phyloP scores from a whole-genome alignment of 2,797 vertebrate genomes.

The Oceanodroma leucorhoa region DNA sequence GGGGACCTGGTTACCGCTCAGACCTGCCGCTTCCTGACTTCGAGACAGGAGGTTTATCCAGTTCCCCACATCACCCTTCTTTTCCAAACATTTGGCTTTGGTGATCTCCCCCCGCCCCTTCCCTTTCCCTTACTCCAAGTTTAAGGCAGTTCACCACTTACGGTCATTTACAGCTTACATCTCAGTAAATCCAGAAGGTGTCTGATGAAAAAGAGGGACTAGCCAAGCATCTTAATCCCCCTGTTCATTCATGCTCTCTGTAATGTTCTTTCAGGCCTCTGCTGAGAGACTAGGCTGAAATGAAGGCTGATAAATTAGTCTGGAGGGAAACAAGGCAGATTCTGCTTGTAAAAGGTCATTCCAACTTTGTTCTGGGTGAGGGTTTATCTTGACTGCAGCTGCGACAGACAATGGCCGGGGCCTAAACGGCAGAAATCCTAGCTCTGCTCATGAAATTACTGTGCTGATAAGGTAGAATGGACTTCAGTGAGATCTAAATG shows the following conservation, averaged over 20 bases:
- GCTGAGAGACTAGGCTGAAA: conserved; percentile 76
- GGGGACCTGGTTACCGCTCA: not conserved
- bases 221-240: conserved; percentile 87
- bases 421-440: conserved; percentile 94
- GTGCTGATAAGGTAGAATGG: conserved; percentile 88
- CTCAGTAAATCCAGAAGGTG: conserved; percentile 71
- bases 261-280: conserved; percentile 79
- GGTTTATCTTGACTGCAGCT: conserved; percentile 96
- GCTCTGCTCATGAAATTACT: conserved; percentile 92
- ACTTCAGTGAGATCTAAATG: conserved; percentile 86
- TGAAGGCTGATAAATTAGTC: conserved; percentile 85
- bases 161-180: conserved; percentile 56
- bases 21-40: not conserved
- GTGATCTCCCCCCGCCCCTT: not conserved
- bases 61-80: not conserved
- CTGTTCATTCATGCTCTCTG: conserved; percentile 79
- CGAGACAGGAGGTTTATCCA: not conserved
- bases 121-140: conserved; percentile 57
- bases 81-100: not conserved
- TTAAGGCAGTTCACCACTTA: conserved; percentile 64
- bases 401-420: conserved; percentile 90
- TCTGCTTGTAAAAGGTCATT: conserved; percentile 94
- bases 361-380: conserved; percentile 95
- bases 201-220: conserved; percentile 79
- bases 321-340: conserved; percentile 85